Percentiles rank a stretch among this genome's conserved stretches.
Conservation (phyloP, 2,797 vertebrate genomes). For the Falco rusticolus region DNA sequence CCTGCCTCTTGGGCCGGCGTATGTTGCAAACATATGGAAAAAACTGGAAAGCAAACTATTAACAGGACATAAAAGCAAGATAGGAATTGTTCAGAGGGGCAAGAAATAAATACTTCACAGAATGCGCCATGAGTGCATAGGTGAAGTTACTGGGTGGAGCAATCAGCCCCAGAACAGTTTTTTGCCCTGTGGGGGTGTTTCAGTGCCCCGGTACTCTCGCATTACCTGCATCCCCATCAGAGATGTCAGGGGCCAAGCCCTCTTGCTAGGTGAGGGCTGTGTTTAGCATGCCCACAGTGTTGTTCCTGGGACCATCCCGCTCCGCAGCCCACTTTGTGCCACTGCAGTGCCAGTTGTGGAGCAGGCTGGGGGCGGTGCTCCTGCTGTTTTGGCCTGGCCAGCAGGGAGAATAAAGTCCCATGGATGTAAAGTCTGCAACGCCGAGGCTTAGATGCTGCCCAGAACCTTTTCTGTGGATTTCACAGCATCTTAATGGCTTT, state of each 20-base stretch:
- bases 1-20: not conserved
- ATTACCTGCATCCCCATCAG: not conserved
- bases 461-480: constrained; percentile 1
- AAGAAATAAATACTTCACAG: not conserved
- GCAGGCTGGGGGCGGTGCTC: not conserved
- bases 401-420: not conserved
- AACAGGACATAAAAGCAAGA: not conserved
- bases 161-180: not conserved
- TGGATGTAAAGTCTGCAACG: not conserved
- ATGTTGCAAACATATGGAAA: not conserved
- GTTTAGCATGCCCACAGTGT: not conserved
- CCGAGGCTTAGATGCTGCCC: not conserved
- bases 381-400: not conserved
- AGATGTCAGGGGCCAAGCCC: not conserved
- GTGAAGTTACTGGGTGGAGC: not conserved
- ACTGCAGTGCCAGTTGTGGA: not conserved
- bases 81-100: not conserved
- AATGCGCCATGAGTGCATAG: not conserved
- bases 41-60: not conserved
- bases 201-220: not conserved
- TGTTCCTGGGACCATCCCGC: not conserved
- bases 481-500: not conserved
- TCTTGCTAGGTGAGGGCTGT: not conserved
- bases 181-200: not conserved
- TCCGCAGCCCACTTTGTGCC: not conserved